Evolutionary conservation across 2,113 vertebrate genomes (phyloP).

Genomic region (Promerops cafer): DNA sequence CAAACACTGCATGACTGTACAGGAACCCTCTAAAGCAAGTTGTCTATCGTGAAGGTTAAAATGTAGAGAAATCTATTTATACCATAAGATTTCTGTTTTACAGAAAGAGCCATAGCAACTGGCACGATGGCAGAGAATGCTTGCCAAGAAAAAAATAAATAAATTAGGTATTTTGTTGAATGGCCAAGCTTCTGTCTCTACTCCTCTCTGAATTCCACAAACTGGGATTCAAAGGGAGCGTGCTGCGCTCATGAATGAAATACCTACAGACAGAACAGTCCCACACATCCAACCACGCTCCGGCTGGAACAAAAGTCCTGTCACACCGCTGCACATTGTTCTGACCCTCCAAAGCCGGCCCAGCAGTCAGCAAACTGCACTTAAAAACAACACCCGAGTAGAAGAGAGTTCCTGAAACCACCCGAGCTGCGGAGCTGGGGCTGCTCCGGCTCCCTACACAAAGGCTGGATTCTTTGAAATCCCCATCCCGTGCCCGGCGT

Average conservation of each 20-base stretch:
- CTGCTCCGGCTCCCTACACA: background rate
- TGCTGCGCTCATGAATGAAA: constrained; percentile 17
- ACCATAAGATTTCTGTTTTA: background rate
- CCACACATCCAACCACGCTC: background rate
- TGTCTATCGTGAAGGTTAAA: background rate
- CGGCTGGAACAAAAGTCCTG: background rate
- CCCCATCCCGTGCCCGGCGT: background rate
- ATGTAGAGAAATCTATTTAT: background rate
- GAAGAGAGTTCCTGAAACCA: constrained; percentile 22
- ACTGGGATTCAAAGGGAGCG: background rate
- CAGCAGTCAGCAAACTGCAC: constrained; percentile 12
- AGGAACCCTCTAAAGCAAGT: background rate
- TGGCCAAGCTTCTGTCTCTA: background rate
- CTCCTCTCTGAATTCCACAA: background rate
- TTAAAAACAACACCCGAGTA: background rate
- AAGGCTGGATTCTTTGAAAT: constrained; percentile 8
- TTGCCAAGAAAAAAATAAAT: background rate
- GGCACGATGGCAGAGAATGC: background rate
- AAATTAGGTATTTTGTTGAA: constrained; percentile 10
- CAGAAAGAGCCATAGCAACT: constrained; percentile 37
- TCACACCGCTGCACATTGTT: background rate
- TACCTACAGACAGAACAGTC: background rate
- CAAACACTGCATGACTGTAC: background rate
- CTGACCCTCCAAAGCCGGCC: background rate
- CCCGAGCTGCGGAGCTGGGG: background rate